Conservation (phyloP, 1,140 invertebrate genomes). For the Heliconius melpomene region DNA sequence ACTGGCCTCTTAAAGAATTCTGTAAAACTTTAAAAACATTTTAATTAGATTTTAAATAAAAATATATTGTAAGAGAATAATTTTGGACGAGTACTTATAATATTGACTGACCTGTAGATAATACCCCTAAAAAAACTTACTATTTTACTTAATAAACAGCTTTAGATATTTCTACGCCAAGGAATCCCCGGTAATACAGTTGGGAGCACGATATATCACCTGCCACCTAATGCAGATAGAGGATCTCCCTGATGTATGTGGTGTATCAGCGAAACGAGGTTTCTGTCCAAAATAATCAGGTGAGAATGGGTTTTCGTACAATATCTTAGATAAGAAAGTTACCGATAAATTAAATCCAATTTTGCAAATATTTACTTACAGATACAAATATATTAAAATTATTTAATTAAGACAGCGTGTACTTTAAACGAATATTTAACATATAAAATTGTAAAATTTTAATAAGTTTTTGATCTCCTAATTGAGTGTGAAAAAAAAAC, state of each 20-base stretch:
- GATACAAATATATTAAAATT: not conserved
- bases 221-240: constrained; percentile 18
- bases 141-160: constrained; percentile 6
- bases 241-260: constrained; percentile 15
- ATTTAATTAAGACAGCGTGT: no score
- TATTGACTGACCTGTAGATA: not conserved
- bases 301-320: not conserved
- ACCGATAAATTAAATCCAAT: not conserved
- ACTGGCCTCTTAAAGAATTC: no score
- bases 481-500: no score
- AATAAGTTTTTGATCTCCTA: no score
- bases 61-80: no score
- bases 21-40: not conserved
- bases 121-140: not conserved
- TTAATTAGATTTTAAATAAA: no score
- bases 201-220: constrained; percentile 14
- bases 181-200: constrained; percentile 16
- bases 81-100: no score
- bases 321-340: not conserved
- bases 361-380: not conserved
- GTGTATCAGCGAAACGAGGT: constrained; percentile 16
- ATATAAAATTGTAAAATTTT: no score
- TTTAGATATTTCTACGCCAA: constrained; percentile 3
- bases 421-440: no score
- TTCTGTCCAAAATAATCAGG: constrained; percentile 17